phyloP scores from a whole-genome alignment of 2,797 vertebrate genomes.

The Emys orbicularis region DNA sequence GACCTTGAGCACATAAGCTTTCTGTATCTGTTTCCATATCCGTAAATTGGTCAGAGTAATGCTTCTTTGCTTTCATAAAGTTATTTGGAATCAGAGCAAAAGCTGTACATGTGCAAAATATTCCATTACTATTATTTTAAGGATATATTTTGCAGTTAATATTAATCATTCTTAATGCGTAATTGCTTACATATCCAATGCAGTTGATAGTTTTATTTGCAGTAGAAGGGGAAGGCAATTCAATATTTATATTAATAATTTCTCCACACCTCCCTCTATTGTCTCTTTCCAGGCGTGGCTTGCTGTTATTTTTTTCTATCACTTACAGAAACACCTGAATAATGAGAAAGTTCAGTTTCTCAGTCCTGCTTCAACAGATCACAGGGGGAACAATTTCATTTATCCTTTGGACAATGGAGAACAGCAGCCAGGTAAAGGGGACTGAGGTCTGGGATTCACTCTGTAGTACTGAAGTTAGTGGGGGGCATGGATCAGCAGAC shows the following conservation, averaged over 20 bases:
- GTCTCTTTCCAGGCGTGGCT: background rate
- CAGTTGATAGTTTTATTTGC: background rate
- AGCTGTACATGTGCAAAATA: background rate
- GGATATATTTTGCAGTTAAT: background rate
- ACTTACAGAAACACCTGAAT: background rate
- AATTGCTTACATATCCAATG: background rate
- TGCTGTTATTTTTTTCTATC: background rate
- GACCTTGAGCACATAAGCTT: background rate
- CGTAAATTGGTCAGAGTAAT: background rate
- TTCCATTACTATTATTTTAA: background rate
- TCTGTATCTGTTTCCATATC: background rate
- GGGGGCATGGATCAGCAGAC: fast-evolving
- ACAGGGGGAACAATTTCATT: background rate
- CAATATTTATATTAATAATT: background rate
- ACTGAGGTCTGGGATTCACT: conserved; percentile 26
- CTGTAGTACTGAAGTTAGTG: background rate
- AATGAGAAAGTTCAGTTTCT: conserved; percentile 11
- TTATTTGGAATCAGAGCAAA: background rate
- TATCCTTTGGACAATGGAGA: background rate
- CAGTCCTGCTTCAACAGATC: background rate
- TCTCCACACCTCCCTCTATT: background rate
- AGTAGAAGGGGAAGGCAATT: background rate
- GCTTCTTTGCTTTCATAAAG: background rate
- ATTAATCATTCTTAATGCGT: background rate
- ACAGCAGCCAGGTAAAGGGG: background rate